Base-by-base conservation (phyloP, 2,113 vertebrate genomes). In the Pomatorhinus ruficollis region DNA sequence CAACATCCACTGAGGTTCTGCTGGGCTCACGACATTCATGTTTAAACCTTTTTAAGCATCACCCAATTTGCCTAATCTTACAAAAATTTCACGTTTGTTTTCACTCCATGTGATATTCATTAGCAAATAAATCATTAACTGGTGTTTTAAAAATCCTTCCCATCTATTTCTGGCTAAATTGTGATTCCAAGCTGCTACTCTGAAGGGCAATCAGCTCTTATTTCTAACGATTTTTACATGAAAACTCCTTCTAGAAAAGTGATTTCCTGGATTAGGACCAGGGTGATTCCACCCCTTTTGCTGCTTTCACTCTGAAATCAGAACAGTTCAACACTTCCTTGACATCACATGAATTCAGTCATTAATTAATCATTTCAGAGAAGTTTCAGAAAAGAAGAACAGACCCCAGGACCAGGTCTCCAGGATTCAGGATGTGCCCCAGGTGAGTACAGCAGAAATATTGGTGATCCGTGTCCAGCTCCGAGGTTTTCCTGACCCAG, bases 401-500 rank as follows among this genome's bases (percentile, higher is more conserved):
- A 95, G 92, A 99, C 99, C 99, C 99, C 84, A 99, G 44, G 31
- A 99, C 99, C 87, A 99, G 97, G 97, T 99, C 99, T 11, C 99
- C 99, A 9, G 99, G 99, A 98, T 99, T 99, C 44, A 99, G 98
- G 93, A 99, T 98, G 97, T 99, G 99, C 3, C 99, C 99, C 97
- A 99, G 93, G 96, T 99, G 99, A 42, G 99, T 99, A 3, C 98
- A 98, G 97, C 99, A 99, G 98, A 99, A 99, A 90, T 99, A 99
- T 68, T 99, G 99, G 91, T 98, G 99, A 94, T 98, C 98, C 14
- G 98, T 99, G 93, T 99, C 83, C 99, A 99, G 97, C 97, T 99
- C 99, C 2, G 99, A 99, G 39, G 99, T 99, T 90, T 99, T 99
- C 98, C 98, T 99, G 47, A 99, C 99, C 99, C 99, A 99, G 71